Evolutionary conservation across 2,797 vertebrate species (phyloP).

Genomic region (Denticeps clupeoides): DNA sequence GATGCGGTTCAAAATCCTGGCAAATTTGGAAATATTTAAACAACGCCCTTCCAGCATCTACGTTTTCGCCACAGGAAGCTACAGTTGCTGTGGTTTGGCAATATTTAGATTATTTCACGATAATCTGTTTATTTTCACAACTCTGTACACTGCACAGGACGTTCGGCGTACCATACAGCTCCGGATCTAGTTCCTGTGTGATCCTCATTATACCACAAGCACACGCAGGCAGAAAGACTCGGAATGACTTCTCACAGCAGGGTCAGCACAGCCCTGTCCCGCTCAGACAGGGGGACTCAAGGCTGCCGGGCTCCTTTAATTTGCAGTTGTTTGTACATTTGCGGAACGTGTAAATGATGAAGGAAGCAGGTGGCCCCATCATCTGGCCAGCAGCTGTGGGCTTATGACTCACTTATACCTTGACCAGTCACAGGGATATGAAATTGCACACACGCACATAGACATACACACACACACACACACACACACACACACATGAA

Average conservation of each 20-base stretch:
- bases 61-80: too few relatives aligned
- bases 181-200: too few relatives aligned
- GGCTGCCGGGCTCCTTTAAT: slow-evolving; percentile 43
- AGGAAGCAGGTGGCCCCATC: slow-evolving; percentile 63
- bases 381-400: slow-evolving; percentile 63
- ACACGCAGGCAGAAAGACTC: slow-evolving; percentile 25
- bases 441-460: slow-evolving; percentile 3
- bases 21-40: too few relatives aligned
- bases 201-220: too few relatives aligned
- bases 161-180: too few relatives aligned
- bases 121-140: too few relatives aligned
- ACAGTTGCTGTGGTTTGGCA: too few relatives aligned
- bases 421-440: slow-evolving; percentile 36
- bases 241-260: slow-evolving; percentile 26
- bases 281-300: slow-evolving; percentile 36
- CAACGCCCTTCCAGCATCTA: too few relatives aligned
- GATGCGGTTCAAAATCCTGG: too few relatives aligned
- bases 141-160: too few relatives aligned
- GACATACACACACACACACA: neutral
- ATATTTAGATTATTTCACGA: too few relatives aligned
- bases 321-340: slow-evolving; percentile 62
- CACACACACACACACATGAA: neutral
- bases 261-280: slow-evolving; percentile 20
- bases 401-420: slow-evolving; percentile 59
- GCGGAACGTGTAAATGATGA: slow-evolving; percentile 54